Conservation (phyloP, 2,113 vertebrate genomes). For the Enhydra lutris region DNA sequence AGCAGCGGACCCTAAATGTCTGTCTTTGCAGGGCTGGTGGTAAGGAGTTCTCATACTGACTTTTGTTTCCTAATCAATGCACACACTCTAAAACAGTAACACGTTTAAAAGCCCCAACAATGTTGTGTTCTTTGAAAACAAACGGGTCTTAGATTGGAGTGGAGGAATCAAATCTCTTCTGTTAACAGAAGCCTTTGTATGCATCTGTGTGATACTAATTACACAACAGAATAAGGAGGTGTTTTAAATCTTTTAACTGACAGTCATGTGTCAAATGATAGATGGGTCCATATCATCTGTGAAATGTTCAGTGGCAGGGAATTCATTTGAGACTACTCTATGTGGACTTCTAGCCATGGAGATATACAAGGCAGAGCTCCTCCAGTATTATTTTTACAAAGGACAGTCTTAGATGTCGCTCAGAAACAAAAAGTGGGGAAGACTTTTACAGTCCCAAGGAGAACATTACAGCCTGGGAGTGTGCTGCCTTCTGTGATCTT, state of each 20-base stretch:
- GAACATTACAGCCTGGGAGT: background rate
- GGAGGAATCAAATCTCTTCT: slow-evolving; percentile 34
- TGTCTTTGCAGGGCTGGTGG: background rate
- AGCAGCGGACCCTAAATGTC: background rate
- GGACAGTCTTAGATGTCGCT: background rate
- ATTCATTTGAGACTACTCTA: background rate
- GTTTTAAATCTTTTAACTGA: slow-evolving; percentile 44
- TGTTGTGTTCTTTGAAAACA: slow-evolving; percentile 68
- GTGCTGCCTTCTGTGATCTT: background rate
- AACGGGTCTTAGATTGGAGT: slow-evolving; percentile 56
- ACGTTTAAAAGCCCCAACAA: slow-evolving; percentile 61
- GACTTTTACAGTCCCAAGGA: background rate
- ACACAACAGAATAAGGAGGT: slow-evolving; percentile 37
- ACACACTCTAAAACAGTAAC: slow-evolving; percentile 22
- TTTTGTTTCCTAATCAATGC: slow-evolving; percentile 63
- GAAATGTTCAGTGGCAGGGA: background rate
- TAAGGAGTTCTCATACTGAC: slow-evolving; percentile 15
- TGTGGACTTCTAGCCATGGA: background rate
- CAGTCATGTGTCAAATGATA: slow-evolving; percentile 22
- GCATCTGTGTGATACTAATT: slow-evolving; percentile 4
- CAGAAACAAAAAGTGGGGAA: background rate
- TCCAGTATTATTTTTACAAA: background rate
- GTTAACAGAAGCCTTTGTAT: slow-evolving; percentile 67
- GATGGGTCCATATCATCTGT: background rate
- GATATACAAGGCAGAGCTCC: background rate